A percentile compares a stretch with the other conserved stretches of the same genome.
Conservation (phyloP, 1,140 invertebrate genomes). For the Cotesia glomerata region DNA sequence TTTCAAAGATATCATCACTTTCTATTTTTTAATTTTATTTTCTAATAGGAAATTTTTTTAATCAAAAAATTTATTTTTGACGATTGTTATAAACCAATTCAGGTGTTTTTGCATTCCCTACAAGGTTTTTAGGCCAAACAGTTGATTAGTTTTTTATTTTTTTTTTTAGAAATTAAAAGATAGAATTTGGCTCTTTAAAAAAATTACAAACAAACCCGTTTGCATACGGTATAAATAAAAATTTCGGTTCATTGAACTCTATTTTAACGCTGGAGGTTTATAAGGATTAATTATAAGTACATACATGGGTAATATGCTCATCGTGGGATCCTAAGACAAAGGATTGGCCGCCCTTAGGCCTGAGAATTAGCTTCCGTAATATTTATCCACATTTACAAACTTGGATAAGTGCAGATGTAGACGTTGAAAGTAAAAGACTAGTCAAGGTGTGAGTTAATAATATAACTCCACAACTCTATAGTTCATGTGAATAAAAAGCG, state of each 20-base stretch:
- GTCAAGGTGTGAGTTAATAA: too few relatives aligned
- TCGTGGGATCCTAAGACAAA: constrained; percentile 44
- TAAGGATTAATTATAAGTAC: constrained; percentile 46
- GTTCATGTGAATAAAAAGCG: too few relatives aligned
- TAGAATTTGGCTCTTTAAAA: background rate
- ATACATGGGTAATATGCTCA: constrained; percentile 43
- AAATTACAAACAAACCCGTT: constrained; percentile 17
- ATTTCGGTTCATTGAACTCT: constrained; percentile 10
- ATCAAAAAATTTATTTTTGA: too few relatives aligned
- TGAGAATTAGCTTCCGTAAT: constrained; percentile 29
- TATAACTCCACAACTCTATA: too few relatives aligned
- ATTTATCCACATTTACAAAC: background rate
- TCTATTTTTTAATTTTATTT: background rate
- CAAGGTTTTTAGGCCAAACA: too few relatives aligned
- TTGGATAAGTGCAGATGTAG: background rate
- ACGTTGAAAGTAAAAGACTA: constrained; percentile 2
- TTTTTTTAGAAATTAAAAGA: too few relatives aligned
- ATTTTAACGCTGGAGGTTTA: constrained; percentile 11
- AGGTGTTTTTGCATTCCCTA: too few relatives aligned
- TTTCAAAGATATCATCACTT: constrained; percentile 11
- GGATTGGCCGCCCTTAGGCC: constrained; percentile 16
- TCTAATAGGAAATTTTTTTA: too few relatives aligned
- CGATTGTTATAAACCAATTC: too few relatives aligned
- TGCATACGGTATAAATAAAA: background rate
- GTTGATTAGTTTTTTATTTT: too few relatives aligned